These are phyloP conservation scores for Cacoxenus indagator DNA, from an alignment of 2,888 invertebrate species.

Conservation along the genomic window DNA sequence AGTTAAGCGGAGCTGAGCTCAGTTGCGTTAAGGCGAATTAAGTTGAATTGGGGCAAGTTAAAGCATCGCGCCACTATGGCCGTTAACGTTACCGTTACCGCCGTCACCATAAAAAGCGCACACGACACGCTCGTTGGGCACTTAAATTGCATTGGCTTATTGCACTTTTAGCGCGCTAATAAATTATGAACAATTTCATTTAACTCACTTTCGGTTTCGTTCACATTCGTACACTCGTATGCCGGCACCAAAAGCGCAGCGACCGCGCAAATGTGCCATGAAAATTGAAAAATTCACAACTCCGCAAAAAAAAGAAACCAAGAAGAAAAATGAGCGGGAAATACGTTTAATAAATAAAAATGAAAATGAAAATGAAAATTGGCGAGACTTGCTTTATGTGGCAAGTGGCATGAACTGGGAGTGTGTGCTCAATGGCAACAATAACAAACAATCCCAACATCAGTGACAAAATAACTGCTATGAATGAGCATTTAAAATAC, in stretches of 20 bases:
- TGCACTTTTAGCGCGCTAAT: constrained; percentile 30
- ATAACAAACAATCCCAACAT: neutral
- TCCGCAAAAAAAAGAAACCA: neutral
- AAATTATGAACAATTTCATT: constrained; percentile 37
- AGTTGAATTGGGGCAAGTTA: neutral
- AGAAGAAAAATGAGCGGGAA: constrained; percentile 6
- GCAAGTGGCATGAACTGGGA: constrained; percentile 23
- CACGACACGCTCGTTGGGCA: constrained; percentile 22
- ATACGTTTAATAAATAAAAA: no score
- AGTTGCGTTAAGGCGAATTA: neutral
- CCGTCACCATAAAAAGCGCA: constrained; percentile 1
- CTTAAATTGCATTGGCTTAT: constrained; percentile 22
- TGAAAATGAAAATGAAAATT: no score
- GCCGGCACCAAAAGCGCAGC: constrained; percentile 16
- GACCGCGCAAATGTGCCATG: constrained; percentile 41
- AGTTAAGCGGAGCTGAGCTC: neutral
- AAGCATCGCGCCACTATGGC: neutral
- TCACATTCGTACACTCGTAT: constrained; percentile 23
- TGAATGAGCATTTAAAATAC: neutral
- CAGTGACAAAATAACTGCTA: constrained; percentile 9
- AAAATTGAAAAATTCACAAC: constrained; percentile 42
- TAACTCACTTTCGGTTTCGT: constrained; percentile 51
- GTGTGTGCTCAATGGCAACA: constrained; percentile 19
- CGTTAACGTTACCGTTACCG: no score
- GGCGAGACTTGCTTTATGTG: constrained; percentile 16